These are phyloP conservation scores for Grantiella picta DNA, from an alignment of 2,113 vertebrate genomes.

Conservation along the genomic window DNA sequence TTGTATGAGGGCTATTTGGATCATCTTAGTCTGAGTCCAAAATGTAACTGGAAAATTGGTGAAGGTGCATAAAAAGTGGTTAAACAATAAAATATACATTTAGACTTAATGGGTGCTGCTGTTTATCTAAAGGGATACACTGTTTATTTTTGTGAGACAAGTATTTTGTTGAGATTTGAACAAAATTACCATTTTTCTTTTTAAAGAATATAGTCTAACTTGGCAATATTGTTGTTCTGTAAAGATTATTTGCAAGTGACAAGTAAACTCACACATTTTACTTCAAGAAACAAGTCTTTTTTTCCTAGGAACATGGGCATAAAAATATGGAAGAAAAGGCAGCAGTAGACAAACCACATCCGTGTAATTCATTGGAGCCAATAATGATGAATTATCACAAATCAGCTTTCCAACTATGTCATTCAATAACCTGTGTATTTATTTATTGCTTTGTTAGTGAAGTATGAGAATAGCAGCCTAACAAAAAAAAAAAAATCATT, in stretches of 20 bases:
- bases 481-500: neutral
- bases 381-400: neutral
- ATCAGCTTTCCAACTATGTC: neutral
- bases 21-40: neutral
- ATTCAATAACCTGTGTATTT: neutral
- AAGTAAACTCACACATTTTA: neutral
- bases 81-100: neutral
- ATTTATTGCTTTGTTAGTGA: neutral
- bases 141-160: neutral
- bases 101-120: neutral
- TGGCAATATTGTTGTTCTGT: neutral
- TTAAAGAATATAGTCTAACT: neutral
- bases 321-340: neutral
- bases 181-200: neutral
- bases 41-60: neutral
- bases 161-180: neutral
- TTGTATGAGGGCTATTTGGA: neutral
- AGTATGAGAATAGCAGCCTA: neutral
- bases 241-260: neutral
- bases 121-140: neutral
- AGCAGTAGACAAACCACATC: neutral
- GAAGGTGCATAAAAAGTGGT: neutral
- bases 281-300: neutral
- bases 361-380: neutral
- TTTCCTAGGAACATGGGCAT: neutral